These are phyloP conservation scores for Listronotus bonariensis DNA, from an alignment of 1,140 invertebrate species.

Conservation along the genomic window DNA sequence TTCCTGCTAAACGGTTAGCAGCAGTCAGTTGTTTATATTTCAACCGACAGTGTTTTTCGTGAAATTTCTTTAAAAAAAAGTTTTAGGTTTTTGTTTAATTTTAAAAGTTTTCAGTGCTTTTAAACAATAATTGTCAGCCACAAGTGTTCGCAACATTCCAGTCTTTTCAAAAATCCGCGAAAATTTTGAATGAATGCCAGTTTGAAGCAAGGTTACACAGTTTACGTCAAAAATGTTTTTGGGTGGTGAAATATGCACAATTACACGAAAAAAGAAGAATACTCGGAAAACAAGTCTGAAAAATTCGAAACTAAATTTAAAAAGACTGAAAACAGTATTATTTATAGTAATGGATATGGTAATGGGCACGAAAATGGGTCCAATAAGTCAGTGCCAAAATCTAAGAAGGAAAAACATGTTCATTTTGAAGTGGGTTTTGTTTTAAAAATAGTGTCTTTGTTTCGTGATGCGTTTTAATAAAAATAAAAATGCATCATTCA, in stretches of 20 bases:
- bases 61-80: too few species aligned
- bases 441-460: constrained; percentile 17
- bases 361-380: too few species aligned
- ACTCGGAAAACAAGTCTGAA: constrained; percentile 3
- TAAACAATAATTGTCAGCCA: background rate
- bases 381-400: constrained; percentile 1
- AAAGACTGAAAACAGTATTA: constrained; percentile 8
- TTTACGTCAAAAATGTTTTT: constrained; percentile 46
- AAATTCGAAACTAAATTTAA: background rate
- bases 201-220: constrained; percentile 14
- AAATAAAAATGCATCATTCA: constrained; percentile 11
- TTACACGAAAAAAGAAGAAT: constrained; percentile 27
- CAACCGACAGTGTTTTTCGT: too few species aligned
- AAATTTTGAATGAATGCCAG: constrained; percentile 35
- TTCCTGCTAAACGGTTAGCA: too few species aligned
- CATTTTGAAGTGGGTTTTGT: constrained; percentile 48
- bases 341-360: background rate
- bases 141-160: background rate
- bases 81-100: too few species aligned
- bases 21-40: too few species aligned
- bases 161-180: constrained; percentile 12
- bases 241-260: constrained; percentile 48
- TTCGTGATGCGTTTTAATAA: background rate
- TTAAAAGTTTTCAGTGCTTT: background rate
- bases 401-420: constrained; percentile 48